Base-by-base conservation (phyloP, 2,797 vertebrate genomes). In the Melopsittacus undulatus region DNA sequence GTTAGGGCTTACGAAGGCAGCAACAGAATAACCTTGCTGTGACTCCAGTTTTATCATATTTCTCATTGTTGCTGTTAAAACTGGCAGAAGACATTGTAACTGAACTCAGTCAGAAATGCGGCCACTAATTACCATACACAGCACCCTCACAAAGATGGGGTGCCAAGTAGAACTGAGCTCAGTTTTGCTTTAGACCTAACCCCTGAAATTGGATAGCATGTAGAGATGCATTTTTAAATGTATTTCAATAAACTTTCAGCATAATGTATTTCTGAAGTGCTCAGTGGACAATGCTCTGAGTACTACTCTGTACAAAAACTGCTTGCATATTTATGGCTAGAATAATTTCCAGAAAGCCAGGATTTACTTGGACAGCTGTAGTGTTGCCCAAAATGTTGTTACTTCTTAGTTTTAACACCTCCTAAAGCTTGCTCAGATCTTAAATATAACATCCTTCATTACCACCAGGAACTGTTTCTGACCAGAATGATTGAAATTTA, bases 1-100 rank as follows among this genome's bases (percentile, higher is more conserved):
- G 92, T 90, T 75, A 38, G 62, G 89, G 61, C 84, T 91, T 92
- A 91, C 68, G 54, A 49, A 54, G 73, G 76, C 89, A 93, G 80
- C 79, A 27, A 6, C 11, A 69, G 52, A 77, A 69, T 85, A 91
- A 80, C 79, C 43, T 77, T 92, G 64, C 61, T 89, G 8, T 82
- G 42, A n/a, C 57, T 80, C 49, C 49, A 48, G 40, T 78, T 91
- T 78, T 57, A n/a, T 21, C 5, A 24, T 80, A 92, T 89, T 87
- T 59, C 30, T 78, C 4, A 0, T 38, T 51, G 48, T 66, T 88
- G 73, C 69, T 62, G 18, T 70, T 85, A 61, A 78, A 46, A 54
- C 32, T 61, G 67, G 20, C 40, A 83, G 72, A 62, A 62, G 61
- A 57, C 6, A 8, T 67, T 64, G 32, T 19, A 52, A 64, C 61